A percentile compares a stretch with the other conserved stretches of the same genome.
phyloP scores from a whole-genome alignment of 2,797 vertebrate species.

The Brotula barbata region DNA sequence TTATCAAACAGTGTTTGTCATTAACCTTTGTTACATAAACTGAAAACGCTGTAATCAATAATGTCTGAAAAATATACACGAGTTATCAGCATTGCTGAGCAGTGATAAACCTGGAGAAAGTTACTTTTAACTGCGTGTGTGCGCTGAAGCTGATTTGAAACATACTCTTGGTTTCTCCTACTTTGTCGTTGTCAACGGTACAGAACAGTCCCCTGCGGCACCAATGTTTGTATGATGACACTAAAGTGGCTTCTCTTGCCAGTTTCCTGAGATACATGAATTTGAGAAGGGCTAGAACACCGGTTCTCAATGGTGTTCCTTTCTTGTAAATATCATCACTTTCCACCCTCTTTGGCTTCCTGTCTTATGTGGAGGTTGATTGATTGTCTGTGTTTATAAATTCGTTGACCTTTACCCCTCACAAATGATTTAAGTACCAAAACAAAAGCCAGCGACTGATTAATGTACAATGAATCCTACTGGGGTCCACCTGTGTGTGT shows the following conservation, averaged over 20 bases:
- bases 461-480: slow-evolving; percentile 1
- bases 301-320: slow-evolving; percentile 57
- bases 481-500: background rate
- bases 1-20: background rate
- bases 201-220: no score
- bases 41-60: slow-evolving; percentile 12
- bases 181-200: no score
- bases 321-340: slow-evolving; percentile 20
- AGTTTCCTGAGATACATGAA: slow-evolving; percentile 28
- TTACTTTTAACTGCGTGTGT: slow-evolving; percentile 4
- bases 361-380: slow-evolving; percentile 15
- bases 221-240: slow-evolving; percentile 1
- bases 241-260: slow-evolving; percentile 4
- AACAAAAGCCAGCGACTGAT: slow-evolving; percentile 18
- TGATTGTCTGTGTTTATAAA: no score
- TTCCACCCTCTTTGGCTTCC: slow-evolving; percentile 2
- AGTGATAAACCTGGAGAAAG: no score
- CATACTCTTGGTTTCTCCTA: background rate
- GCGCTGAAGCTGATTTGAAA: no score
- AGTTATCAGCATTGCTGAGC: slow-evolving; percentile 20
- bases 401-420: slow-evolving; percentile 12
- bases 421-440: background rate
- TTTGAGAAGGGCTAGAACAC: slow-evolving; percentile 78
- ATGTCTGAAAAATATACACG: background rate
- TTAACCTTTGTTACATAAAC: slow-evolving; percentile 19